Conservation (phyloP, 2,888 invertebrate genomes). For the Pachliopta kotzebuea region DNA sequence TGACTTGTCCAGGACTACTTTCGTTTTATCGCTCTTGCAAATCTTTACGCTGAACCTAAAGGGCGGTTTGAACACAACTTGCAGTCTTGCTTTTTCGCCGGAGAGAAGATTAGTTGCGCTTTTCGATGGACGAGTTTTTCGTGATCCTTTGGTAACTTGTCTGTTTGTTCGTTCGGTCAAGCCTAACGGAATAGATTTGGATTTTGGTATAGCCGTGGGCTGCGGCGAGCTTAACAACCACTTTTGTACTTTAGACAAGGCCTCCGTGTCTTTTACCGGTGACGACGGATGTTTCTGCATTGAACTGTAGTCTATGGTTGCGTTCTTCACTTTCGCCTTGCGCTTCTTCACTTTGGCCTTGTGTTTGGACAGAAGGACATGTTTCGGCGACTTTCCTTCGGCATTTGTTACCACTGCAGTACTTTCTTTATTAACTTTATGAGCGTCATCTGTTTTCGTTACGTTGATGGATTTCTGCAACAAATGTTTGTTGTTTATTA, state of each 20-base stretch:
- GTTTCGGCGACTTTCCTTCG: conserved; percentile 80
- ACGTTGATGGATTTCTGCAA: conserved; percentile 62
- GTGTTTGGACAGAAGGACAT: conserved; percentile 73
- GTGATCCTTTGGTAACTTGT: conserved; percentile 75
- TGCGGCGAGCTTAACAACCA: conserved; percentile 89
- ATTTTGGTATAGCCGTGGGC: conserved; percentile 85
- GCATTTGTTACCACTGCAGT: conserved; percentile 68
- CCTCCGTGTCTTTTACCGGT: conserved; percentile 79
- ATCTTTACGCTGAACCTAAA: conserved; percentile 92
- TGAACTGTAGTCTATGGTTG: conserved; percentile 89
- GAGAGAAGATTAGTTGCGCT: conserved; percentile 86
- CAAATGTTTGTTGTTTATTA: too few species aligned
- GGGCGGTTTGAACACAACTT: conserved; percentile 93
- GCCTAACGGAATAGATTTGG: conserved; percentile 91
- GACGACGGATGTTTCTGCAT: conserved; percentile 81
- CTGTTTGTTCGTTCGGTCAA: conserved; percentile 79
- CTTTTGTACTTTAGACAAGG: conserved; percentile 89
- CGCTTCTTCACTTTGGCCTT: conserved; percentile 74
- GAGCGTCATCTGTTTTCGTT: conserved; percentile 58
- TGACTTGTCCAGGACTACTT: conserved; percentile 81
- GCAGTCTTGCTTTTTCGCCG: conserved; percentile 86
- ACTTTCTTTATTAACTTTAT: conserved; percentile 66
- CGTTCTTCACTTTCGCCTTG: conserved; percentile 83
- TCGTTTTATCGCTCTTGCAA: conserved; percentile 85
- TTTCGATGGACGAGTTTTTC: conserved; percentile 81